phyloP scores from a whole-genome alignment of 2,888 invertebrate genomes.

The Drosophila quasianomalipes region DNA sequence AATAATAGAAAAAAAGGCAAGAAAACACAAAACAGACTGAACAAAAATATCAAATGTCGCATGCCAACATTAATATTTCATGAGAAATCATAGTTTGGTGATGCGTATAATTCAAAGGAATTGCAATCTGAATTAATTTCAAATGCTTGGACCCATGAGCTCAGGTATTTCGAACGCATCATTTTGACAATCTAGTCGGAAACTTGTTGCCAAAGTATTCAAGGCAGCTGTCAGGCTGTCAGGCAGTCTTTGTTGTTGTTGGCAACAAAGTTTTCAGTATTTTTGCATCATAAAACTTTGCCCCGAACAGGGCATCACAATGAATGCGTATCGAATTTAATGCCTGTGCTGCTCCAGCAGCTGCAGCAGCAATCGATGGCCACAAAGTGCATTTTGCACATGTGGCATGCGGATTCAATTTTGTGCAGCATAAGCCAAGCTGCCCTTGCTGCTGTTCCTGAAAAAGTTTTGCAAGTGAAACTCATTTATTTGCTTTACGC shows the following conservation, averaged over 20 bases:
- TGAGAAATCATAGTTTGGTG: slow-evolving; percentile 79
- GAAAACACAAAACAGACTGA: slow-evolving; percentile 44
- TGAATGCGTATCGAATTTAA: slow-evolving; percentile 59
- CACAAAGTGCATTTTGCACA: slow-evolving; percentile 50
- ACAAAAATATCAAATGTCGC: slow-evolving; percentile 73
- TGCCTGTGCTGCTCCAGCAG: slow-evolving; percentile 36
- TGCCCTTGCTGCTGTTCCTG: slow-evolving; percentile 13
- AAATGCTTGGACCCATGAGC: slow-evolving; percentile 38
- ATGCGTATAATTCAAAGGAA: slow-evolving; percentile 79
- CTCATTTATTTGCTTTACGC: slow-evolving; percentile 77
- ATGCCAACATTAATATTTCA: slow-evolving; percentile 76
- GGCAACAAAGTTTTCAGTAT: slow-evolving; percentile 49
- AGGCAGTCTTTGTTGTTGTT: slow-evolving; percentile 5
- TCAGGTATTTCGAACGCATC: slow-evolving; percentile 48
- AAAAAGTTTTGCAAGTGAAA: slow-evolving; percentile 61
- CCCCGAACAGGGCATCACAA: slow-evolving; percentile 30
- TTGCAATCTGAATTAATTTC: slow-evolving; percentile 78
- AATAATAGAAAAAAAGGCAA: slow-evolving; percentile 2
- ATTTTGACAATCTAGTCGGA: slow-evolving; percentile 22
- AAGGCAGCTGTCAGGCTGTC: slow-evolving; percentile 6
- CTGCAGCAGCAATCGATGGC: slow-evolving; percentile 45
- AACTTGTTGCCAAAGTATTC: slow-evolving; percentile 25
- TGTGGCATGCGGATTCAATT: slow-evolving; percentile 20
- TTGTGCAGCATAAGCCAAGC: slow-evolving; percentile 35
- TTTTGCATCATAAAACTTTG: slow-evolving; percentile 62